Evolutionary conservation across 2,113 vertebrate genomes (phyloP), one percentile per base, ranked within the genome.

Genomic region (Phoenicopterus ruber): DNA sequence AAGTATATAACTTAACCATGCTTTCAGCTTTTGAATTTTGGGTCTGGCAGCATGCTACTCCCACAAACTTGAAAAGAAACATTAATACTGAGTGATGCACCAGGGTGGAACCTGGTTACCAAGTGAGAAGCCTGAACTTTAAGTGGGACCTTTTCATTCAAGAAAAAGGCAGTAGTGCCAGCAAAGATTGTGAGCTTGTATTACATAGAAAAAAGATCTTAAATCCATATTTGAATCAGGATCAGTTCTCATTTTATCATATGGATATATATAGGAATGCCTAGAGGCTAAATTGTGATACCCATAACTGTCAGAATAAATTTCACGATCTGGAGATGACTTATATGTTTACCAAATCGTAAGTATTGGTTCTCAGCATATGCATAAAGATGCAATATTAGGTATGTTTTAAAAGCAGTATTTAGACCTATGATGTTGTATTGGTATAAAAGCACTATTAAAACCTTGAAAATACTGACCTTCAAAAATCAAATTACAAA

Each of bases 1-100:
- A 69, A 87, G 57, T 54, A 38, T 10, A 38, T 90, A 78, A 93
- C 65, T 88, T 62, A 66, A 32, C 26, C 52, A 21, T 76, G 22
- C 36, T 80, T 94, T 88, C 70, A 73, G 73, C 81, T 85, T 91
- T 80, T 91, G 78, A 67, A 77, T 95, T 95, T 91, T 92, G 72
- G 36, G 49, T 93, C 70, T 94, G 72, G 61, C 63, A 79, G 81
- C 31, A 63, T 36, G 42, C 66, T 86, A 28, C 69, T 81, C 65
- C 76, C 80, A 71, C 72, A 65, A 22, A 71, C 72, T 50, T 86
- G 44, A 88, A 63, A 81, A 81, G 66, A 96, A 82, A 32, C 24
- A 34, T 61, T 54, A 70, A 49, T 71, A 46, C 29, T 44, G 38
- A 62, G 67, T 91, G 77, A 40, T 71, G 55, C 32, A 42, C 58